Conservation (phyloP, 2,113 vertebrate genomes). For the Theropithecus gelada region DNA sequence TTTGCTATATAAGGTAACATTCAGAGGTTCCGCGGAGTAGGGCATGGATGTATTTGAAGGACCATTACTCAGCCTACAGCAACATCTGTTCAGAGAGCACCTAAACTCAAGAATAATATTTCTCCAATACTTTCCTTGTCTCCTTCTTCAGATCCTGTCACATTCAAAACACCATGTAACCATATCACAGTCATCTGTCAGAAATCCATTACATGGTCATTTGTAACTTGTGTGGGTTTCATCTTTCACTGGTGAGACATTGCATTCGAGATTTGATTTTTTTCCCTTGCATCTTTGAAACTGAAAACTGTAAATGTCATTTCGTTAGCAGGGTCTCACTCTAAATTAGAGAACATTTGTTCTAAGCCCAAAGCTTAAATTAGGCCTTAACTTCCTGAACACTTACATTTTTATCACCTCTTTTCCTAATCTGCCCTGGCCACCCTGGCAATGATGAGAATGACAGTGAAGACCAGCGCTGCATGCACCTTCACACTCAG, state of each 20-base stretch:
- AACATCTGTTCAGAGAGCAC: neutral
- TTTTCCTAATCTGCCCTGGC: neutral
- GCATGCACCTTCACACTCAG: no score
- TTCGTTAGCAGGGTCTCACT: neutral
- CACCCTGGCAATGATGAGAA: neutral
- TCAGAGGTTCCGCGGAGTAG: neutral
- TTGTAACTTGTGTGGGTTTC: neutral
- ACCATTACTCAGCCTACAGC: neutral
- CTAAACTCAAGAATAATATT: neutral
- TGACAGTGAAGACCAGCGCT: rapidly evolving
- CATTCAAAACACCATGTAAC: neutral
- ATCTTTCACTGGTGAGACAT: neutral
- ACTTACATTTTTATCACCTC: neutral
- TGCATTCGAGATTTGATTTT: neutral
- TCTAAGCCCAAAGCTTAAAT: neutral
- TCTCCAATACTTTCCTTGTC: neutral
- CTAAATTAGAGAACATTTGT: neutral
- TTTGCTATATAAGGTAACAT: neutral
- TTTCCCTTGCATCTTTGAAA: neutral
- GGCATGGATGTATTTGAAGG: neutral
- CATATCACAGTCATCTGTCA: neutral
- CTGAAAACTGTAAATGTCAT: neutral
- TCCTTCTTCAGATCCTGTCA: neutral
- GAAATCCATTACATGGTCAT: neutral
- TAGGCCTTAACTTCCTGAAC: neutral